Percentiles rank a stretch among this genome's conserved stretches.
Evolutionary conservation across 2,797 vertebrate genomes (phyloP).

Genomic region (Tolypeutes matacus): DNA sequence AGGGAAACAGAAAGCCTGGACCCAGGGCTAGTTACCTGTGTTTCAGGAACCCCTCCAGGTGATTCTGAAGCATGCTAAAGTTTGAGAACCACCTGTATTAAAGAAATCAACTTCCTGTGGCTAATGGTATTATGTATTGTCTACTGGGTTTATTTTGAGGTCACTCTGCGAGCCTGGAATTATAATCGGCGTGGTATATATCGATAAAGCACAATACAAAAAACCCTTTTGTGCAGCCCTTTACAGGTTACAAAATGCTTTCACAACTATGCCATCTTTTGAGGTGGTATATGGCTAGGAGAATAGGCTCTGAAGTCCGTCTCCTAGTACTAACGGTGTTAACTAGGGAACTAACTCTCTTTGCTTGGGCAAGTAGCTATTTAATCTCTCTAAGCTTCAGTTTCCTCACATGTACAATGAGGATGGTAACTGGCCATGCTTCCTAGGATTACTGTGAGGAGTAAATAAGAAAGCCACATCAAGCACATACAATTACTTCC

Average conservation of each 20-base stretch:
- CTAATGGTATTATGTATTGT: not conserved
- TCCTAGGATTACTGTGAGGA: not conserved
- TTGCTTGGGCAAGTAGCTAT: not conserved
- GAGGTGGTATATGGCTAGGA: not conserved
- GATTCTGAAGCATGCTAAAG: not conserved
- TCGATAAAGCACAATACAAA: not conserved
- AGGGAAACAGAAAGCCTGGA: not conserved
- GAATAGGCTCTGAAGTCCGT: not conserved
- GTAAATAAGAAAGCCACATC: not conserved
- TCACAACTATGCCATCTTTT: not conserved
- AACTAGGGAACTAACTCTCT: not conserved
- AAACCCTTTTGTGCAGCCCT: not conserved
- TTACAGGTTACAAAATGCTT: not conserved
- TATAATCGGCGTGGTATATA: not conserved
- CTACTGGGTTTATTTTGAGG: not conserved
- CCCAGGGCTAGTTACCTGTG: no score
- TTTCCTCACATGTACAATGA: not conserved
- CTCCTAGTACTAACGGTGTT: not conserved
- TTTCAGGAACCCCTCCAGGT: not conserved
- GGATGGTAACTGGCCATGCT: not conserved
- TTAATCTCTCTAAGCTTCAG: not conserved
- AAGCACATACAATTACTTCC: not conserved
- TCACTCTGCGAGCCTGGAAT: not conserved
- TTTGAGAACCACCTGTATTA: not conserved
- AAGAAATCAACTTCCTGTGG: not conserved